These are phyloP conservation scores for Erithacus rubecula DNA, from an alignment of 2,797 vertebrate genomes.

Conservation along the genomic window DNA sequence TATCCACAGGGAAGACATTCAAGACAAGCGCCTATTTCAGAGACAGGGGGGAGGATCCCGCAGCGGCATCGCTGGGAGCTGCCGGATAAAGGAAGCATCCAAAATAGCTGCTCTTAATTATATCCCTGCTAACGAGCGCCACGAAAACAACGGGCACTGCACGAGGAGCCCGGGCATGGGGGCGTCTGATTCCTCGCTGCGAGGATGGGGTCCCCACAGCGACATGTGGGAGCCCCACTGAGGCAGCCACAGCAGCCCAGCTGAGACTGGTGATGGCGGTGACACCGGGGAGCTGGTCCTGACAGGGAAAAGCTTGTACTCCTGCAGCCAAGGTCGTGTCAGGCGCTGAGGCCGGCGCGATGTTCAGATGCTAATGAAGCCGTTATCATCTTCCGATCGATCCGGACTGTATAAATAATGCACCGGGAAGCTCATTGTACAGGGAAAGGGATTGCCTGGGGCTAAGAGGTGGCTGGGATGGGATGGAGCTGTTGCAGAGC, in stretches of 20 bases:
- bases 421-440: neutral
- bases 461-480: neutral
- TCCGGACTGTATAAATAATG: slow-evolving; percentile 54
- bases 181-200: rapidly evolving
- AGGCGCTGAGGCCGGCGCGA: neutral
- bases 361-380: slow-evolving; percentile 63
- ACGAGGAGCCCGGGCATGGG: neutral
- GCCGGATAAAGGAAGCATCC: slow-evolving; percentile 58
- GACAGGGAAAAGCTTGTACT: neutral
- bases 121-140: slow-evolving; percentile 44
- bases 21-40: neutral
- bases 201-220: rapidly evolving
- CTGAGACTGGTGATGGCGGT: neutral
- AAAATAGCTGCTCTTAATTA: slow-evolving; percentile 67
- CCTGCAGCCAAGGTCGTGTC: slow-evolving; percentile 55
- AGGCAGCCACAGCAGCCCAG: neutral
- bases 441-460: slow-evolving; percentile 24
- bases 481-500: neutral
- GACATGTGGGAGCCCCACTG: rapidly evolving
- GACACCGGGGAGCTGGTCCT: neutral
- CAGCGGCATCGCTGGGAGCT: slow-evolving; percentile 36
- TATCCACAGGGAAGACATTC: neutral
- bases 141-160: slow-evolving; percentile 24
- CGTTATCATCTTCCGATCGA: slow-evolving; percentile 55
- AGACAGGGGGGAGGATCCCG: slow-evolving; percentile 16